These are phyloP conservation scores for Miniopterus natalensis DNA, from an alignment of 2,113 vertebrate species.

Conservation along the genomic window DNA sequence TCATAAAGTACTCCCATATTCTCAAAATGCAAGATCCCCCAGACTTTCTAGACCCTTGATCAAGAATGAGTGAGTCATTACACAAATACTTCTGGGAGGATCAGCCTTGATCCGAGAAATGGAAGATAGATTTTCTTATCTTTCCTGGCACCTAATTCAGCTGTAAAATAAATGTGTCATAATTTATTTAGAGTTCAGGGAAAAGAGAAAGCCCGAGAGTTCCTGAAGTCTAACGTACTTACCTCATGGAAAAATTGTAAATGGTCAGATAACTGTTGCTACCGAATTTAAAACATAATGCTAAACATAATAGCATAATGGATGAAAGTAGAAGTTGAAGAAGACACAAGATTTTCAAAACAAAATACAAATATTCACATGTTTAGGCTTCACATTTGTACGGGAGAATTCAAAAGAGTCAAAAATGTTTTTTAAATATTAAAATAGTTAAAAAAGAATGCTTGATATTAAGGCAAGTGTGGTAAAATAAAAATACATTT, in stretches of 20 bases:
- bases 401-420: neutral
- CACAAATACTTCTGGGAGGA: slow-evolving; percentile 68
- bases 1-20: slow-evolving; percentile 68
- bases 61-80: slow-evolving; percentile 80
- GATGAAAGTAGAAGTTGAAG: neutral
- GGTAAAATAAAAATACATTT: neutral
- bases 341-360: slow-evolving; percentile 2
- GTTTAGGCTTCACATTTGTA: neutral
- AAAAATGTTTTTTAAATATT: neutral
- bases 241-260: slow-evolving; percentile 70
- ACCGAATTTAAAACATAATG: slow-evolving; percentile 46
- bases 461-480: neutral
- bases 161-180: slow-evolving; percentile 81
- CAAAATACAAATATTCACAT: neutral
- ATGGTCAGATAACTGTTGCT: slow-evolving; percentile 5
- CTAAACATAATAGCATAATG: neutral
- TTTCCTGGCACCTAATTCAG: slow-evolving; percentile 81
- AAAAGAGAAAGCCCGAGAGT: slow-evolving; percentile 72
- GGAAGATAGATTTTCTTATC: slow-evolving; percentile 80
- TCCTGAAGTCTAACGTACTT: slow-evolving; percentile 65
- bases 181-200: slow-evolving; percentile 83
- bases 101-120: slow-evolving; percentile 78
- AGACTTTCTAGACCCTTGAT: slow-evolving; percentile 69
- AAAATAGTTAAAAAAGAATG: slow-evolving; percentile 23
- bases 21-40: slow-evolving; percentile 69